These are phyloP conservation scores for Tetheella fluctuosa DNA, from an alignment of 2,888 invertebrate genomes.

Conservation along the genomic window DNA sequence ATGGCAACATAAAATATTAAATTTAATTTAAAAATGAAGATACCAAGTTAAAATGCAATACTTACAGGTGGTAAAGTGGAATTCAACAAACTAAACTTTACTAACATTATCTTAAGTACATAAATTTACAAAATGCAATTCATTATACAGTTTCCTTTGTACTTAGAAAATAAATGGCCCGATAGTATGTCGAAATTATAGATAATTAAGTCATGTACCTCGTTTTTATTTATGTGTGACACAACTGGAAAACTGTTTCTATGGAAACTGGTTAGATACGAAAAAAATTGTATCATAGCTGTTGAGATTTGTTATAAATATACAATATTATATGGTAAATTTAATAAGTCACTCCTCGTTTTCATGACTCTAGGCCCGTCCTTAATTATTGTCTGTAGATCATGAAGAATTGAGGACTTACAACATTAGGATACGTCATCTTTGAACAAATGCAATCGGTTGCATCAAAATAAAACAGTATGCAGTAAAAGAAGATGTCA, in stretches of 20 bases:
- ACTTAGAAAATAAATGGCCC: constrained; percentile 17
- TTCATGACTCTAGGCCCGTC: background rate
- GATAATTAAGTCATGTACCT: no score
- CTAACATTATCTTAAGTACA: constrained; percentile 34
- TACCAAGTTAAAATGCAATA: constrained; percentile 23
- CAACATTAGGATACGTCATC: no score
- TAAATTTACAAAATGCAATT: constrained; percentile 35
- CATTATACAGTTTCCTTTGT: constrained; percentile 16
- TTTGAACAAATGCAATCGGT: no score
- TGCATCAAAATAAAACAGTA: no score
- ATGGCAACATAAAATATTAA: constrained; percentile 5
- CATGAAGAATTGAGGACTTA: background rate
- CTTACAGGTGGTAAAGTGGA: constrained; percentile 14
- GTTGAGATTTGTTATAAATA: background rate
- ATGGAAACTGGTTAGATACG: no score
- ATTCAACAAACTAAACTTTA: constrained; percentile 21
- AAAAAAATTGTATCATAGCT: background rate
- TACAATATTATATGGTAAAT: background rate
- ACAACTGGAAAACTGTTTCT: no score
- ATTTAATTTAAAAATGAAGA: constrained; percentile 1
- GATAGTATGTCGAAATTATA: background rate
- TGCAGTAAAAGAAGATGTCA: no score
- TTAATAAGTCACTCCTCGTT: background rate
- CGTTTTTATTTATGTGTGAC: no score
- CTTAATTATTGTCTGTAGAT: background rate